Evolutionary conservation across 1,140 invertebrate species (phyloP).

Genomic region (Ceratitis capitata): DNA sequence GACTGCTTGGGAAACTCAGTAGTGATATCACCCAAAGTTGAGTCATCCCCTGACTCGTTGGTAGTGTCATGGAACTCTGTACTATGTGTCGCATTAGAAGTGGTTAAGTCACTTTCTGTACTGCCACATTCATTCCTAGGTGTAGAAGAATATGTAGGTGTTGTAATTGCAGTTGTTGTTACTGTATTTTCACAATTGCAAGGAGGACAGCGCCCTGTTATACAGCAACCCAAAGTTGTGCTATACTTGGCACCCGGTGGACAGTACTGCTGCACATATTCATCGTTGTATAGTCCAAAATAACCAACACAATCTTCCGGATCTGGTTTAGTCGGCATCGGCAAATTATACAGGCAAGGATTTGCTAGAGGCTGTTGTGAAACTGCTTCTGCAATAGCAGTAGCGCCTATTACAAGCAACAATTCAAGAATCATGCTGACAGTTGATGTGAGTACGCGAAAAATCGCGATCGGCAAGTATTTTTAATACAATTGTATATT

Average conservation of each 20-base stretch:
- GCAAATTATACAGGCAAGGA: background rate
- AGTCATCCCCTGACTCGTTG: background rate
- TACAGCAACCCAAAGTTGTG: background rate
- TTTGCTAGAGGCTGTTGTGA: background rate
- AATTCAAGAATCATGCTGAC: background rate
- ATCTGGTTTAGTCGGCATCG: background rate
- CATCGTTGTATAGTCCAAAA: background rate
- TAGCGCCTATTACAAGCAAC: background rate
- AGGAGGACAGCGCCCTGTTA: background rate
- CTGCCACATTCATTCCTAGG: background rate
- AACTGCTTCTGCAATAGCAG: background rate
- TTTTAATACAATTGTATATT: no score
- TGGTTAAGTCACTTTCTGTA: background rate
- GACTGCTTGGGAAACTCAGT: background rate
- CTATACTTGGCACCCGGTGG: background rate
- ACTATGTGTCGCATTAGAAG: background rate
- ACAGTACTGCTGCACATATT: conserved; percentile 5
- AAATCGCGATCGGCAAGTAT: no score
- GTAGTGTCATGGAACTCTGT: background rate
- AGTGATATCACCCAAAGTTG: no score
- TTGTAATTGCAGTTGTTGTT: background rate
- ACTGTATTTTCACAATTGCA: background rate
- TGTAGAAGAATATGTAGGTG: background rate
- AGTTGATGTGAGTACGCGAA: background rate
- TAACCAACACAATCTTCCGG: background rate